Evolutionary conservation across 2,113 vertebrate species (phyloP).

Genomic region (Nothoprocta perdicaria): DNA sequence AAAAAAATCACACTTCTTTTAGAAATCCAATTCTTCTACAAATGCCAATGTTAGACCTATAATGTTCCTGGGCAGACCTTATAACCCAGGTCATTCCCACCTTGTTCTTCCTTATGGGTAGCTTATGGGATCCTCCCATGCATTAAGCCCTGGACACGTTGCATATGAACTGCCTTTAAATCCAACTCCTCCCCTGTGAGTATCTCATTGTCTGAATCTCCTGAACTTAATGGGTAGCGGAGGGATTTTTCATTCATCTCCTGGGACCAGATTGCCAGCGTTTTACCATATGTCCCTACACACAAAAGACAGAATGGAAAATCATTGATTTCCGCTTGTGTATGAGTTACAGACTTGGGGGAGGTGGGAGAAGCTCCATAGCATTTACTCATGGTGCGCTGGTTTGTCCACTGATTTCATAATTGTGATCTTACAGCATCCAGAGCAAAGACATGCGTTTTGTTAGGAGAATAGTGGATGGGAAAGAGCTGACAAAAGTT

Average conservation of each 20-base stretch:
- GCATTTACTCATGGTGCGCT: neutral
- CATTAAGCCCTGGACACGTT: neutral
- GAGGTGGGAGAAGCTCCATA: neutral
- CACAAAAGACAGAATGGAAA: slow-evolving; percentile 14
- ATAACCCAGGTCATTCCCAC: neutral
- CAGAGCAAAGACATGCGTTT: neutral
- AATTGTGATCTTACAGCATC: neutral
- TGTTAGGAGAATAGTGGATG: neutral
- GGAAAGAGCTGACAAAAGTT: neutral
- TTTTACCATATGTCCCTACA: neutral
- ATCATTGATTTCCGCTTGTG: neutral
- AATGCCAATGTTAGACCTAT: neutral
- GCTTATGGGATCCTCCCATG: neutral
- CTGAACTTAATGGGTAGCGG: neutral
- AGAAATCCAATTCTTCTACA: neutral
- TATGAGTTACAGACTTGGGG: neutral
- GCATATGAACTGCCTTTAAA: neutral
- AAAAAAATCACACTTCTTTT: neutral
- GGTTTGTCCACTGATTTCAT: neutral
- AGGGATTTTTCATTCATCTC: neutral
- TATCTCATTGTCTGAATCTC: neutral
- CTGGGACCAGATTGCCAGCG: neutral
- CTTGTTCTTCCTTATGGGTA: neutral
- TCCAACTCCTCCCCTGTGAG: neutral
- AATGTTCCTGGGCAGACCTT: neutral